Evolutionary conservation across 2,797 vertebrate genomes (phyloP).

Genomic region (Catamblyrhynchus diadema): DNA sequence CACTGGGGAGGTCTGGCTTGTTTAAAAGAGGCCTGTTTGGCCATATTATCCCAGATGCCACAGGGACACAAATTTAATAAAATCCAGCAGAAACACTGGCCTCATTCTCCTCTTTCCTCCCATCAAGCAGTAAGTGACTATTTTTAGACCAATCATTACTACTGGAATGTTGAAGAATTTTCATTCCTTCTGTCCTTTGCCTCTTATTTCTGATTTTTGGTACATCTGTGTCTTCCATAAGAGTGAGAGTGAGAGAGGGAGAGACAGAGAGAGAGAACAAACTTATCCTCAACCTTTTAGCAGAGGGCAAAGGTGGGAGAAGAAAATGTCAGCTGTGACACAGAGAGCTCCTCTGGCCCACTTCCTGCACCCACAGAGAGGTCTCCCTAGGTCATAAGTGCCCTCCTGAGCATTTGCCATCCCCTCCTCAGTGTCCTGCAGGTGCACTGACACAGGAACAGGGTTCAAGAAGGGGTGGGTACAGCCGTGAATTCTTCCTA

Average conservation of each 20-base stretch:
- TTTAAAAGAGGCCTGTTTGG: not conserved
- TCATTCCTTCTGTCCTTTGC: not conserved
- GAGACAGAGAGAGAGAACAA: not conserved
- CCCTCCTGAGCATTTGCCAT: rapidly evolving
- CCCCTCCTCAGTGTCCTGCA: rapidly evolving
- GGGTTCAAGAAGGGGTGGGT: too few species aligned
- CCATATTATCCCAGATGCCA: not conserved
- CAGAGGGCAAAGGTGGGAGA: not conserved
- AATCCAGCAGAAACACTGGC: not conserved
- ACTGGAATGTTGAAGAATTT: not conserved
- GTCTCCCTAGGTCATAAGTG: not conserved
- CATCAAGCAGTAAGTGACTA: not conserved
- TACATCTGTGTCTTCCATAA: not conserved
- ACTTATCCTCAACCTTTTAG: not conserved
- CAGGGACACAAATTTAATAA: not conserved
- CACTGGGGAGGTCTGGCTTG: not conserved
- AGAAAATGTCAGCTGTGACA: not conserved
- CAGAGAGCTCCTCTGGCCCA: not conserved
- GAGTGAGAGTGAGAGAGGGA: not conserved
- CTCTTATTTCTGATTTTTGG: not conserved
- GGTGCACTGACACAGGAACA: too few species aligned
- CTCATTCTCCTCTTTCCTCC: not conserved
- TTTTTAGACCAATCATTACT: not conserved
- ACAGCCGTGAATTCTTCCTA: not conserved
- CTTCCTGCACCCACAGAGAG: not conserved